These are phyloP conservation scores for Synchiropus splendidus DNA, from an alignment of 2,113 vertebrate genomes.

Conservation along the genomic window DNA sequence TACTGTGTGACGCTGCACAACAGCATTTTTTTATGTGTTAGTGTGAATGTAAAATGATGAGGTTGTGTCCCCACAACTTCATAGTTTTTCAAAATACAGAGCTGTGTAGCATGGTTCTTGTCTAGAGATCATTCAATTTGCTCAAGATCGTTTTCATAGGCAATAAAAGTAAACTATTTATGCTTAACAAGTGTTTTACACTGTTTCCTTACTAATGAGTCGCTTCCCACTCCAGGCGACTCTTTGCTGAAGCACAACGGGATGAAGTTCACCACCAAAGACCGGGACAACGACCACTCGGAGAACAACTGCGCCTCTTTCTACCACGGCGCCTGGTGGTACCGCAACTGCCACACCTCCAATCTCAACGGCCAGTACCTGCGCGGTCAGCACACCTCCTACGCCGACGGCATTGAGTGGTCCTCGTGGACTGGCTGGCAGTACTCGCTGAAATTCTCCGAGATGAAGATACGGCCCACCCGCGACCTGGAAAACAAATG, in stretches of 20 bases:
- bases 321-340: conserved; percentile 98
- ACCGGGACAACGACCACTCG: conserved; percentile 90
- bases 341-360: conserved; percentile 96
- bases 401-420: conserved; percentile 94
- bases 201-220: too few relatives aligned
- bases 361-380: conserved; percentile 98
- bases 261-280: conserved; percentile 97
- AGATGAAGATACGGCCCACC: conserved; percentile 92
- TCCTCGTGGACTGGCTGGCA: conserved; percentile 98
- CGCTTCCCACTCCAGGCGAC: conserved; percentile 67
- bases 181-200: too few relatives aligned
- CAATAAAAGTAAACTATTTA: too few relatives aligned
- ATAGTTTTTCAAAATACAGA: too few relatives aligned
- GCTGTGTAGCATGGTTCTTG: too few relatives aligned
- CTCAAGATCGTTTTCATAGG: too few relatives aligned
- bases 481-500: conserved; percentile 78
- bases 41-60: too few relatives aligned
- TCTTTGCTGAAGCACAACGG: conserved; percentile 91
- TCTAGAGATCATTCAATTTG: too few relatives aligned
- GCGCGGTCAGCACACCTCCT: conserved; percentile 87
- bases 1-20: too few relatives aligned
- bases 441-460: conserved; percentile 94
- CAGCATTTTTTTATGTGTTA: too few relatives aligned
- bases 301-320: conserved; percentile 97
- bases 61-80: too few relatives aligned